Conservation (phyloP, 2,888 invertebrate genomes). For the Diadromus collaris region DNA sequence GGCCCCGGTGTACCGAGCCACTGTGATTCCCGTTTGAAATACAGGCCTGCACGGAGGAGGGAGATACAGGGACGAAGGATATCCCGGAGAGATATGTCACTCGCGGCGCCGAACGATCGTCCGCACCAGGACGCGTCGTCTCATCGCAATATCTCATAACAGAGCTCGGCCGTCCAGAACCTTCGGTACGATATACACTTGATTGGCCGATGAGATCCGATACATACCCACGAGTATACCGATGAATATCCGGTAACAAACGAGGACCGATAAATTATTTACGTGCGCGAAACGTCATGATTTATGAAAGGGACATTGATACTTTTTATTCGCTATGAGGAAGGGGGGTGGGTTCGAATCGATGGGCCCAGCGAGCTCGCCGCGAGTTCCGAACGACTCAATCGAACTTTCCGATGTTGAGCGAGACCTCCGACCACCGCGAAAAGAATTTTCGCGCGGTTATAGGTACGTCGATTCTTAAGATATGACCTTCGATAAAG, state of each 20-base stretch:
- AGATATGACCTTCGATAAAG: slow-evolving; percentile 12
- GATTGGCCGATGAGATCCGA: slow-evolving; percentile 25
- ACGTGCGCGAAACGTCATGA: slow-evolving; percentile 18
- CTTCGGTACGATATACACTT: slow-evolving; percentile 26
- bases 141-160: slow-evolving; percentile 52
- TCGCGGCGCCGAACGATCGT: slow-evolving; percentile 54
- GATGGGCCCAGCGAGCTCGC: not conserved
- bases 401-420: slow-evolving; percentile 24
- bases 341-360: not conserved
- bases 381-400: slow-evolving; percentile 18
- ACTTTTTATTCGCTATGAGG: slow-evolving; percentile 43
- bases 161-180: slow-evolving; percentile 54
- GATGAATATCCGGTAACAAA: slow-evolving; percentile 52
- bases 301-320: slow-evolving; percentile 51
- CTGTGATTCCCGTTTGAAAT: slow-evolving; percentile 27
- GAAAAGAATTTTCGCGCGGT: not conserved
- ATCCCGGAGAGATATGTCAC: slow-evolving; percentile 53
- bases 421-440: slow-evolving; percentile 6
- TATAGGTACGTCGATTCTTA: not conserved
- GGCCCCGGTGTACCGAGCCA: slow-evolving; percentile 4
- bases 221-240: slow-evolving; percentile 15
- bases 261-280: slow-evolving; percentile 52
- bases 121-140: slow-evolving; percentile 50
- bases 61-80: slow-evolving; percentile 48
- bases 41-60: not conserved